Conservation (phyloP, 2,888 invertebrate species). For the Cosmia trapezina region DNA sequence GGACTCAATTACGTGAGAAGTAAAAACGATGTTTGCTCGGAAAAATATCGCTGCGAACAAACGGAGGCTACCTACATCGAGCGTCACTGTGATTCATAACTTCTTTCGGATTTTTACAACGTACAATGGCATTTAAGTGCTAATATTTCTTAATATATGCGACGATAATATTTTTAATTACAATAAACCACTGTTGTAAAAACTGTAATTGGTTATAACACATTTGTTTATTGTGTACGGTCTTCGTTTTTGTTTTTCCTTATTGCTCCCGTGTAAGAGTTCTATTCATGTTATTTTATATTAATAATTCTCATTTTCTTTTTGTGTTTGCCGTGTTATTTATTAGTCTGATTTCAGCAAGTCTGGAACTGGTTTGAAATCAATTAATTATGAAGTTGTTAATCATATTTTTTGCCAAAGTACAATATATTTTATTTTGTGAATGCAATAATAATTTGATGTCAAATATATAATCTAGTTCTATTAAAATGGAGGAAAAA, state of each 20-base stretch:
- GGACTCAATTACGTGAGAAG: conserved; percentile 63
- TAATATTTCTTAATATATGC: conserved; percentile 68
- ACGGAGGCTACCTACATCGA: conserved; percentile 60
- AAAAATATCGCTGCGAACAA: conserved; percentile 59
- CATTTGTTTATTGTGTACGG: conserved; percentile 54
- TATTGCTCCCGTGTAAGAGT: conserved; percentile 45
- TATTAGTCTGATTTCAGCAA: conserved; percentile 25
- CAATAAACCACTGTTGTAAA: conserved; percentile 59
- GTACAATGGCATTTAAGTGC: conserved; percentile 65
- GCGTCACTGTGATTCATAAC: conserved; percentile 73
- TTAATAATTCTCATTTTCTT: conserved; percentile 32
- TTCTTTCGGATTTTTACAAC: conserved; percentile 69
- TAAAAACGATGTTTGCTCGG: conserved; percentile 67
- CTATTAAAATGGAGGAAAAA: conserved; percentile 38
- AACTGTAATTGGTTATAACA: conserved; percentile 58
- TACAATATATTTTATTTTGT: conserved; percentile 45
- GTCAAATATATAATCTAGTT: conserved; percentile 46
- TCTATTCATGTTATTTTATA: conserved; percentile 44
- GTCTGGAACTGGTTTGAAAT: conserved; percentile 32
- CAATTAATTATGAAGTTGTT: conserved; percentile 30
- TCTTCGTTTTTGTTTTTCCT: conserved; percentile 48
- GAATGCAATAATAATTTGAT: conserved; percentile 44
- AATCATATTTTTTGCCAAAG: conserved; percentile 40
- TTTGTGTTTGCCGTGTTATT: conserved; percentile 25
- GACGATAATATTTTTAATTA: conserved; percentile 67